Base-by-base conservation (phyloP, 2,888 invertebrate genomes). In the Eueremaeus valkanovi region DNA sequence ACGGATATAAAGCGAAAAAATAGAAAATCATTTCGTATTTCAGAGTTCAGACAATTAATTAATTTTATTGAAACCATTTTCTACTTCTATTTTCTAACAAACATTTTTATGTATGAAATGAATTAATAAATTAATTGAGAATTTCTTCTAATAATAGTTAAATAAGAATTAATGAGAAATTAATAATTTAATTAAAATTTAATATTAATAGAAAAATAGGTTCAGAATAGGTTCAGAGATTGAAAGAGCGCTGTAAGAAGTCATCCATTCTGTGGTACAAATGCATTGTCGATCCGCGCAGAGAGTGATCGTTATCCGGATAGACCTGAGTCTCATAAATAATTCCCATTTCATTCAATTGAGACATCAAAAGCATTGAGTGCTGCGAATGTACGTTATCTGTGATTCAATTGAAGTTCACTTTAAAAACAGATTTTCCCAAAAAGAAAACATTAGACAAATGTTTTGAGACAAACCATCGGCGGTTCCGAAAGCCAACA, bases 401-500 rank as follows among this genome's bases (percentile, higher is more conserved):
- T 72, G 29, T 27, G 16, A 63, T n/a, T 18, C 3, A 81, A 45
- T 13, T 27, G 24, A 21, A 16, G n/a, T n/a, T n/a, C 13, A n/a
- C 27, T 13, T 1, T 40, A 9, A 33, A 63, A 36, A 16, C 27
- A 45, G 42, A 29, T 3, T 36, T 36, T n/a, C n/a, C n/a, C n/a
- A n/a, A n/a, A n/a, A n/a, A n/a, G n/a, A n/a, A n/a, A n/a, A n/a
- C n/a, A n/a, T n/a, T n/a, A n/a, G n/a, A n/a, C n/a, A n/a, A n/a
- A n/a, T n/a, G n/a, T n/a, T n/a, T n/a, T n/a, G n/a, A n/a, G n/a
- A 73, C 82, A 76, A 80, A 86, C 86, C 86, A 82, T 97, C 97
- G 0, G 93, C 95, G 0, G 95, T 92, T 11, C 97, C 97, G 82
- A 97, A 97, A 0, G 95, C 89, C 51, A 97, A 84, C 80, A 95